Evolutionary conservation across 2,113 vertebrate species (phyloP), one percentile per base, ranked within the genome.

Genomic region (Macaca nemestrina): DNA sequence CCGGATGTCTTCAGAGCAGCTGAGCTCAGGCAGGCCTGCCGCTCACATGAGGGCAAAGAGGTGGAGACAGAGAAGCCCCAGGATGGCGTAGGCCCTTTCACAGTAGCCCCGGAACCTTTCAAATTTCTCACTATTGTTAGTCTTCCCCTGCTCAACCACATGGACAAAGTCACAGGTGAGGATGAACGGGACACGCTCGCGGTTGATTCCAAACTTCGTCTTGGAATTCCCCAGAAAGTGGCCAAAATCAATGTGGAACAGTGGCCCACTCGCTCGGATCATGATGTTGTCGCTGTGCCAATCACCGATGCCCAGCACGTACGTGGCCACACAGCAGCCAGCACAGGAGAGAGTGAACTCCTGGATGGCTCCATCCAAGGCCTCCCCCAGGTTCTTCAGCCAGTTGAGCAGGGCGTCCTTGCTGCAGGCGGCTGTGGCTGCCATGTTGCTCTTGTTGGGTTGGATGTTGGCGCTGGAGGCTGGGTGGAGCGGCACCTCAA

Each of bases 381-480:
- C 99, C 0, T 99, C 99, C 99, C 99, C 99, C 0, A 99, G 99
- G 98, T 99, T 99, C 94, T 99, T 99, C 17, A 99, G 99, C 99
- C 99, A 99, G 99, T 99, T 99, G 17, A 99, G 99, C 98, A 99
- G 98, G 0, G 99, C 99, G 0, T 99, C 99, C 98, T 99, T 99
- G 98, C 99, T 99, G 98, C 99, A 99, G 91, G 99, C 99, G 0
- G 99, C 99, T 0, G 99, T 99, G 96, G 99, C 99, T 0, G 99
- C 99, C 96, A 99, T 99, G 98, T 99, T 99, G 98, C 99, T 99
- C 98, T 99, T 99, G 98, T 99, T 99, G 61, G 99, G 99, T 98
- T 99, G 99, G 98, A 99, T 99, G 98, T 99, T 99, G 97, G 99
- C 99, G 0, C 99, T 99, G 96, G 99, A 99, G 98, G 99, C 99